A percentile compares a stretch with the other conserved stretches of the same genome.
Conservation (phyloP, 2,888 invertebrate genomes). For the Glaucopsyche alexis region DNA sequence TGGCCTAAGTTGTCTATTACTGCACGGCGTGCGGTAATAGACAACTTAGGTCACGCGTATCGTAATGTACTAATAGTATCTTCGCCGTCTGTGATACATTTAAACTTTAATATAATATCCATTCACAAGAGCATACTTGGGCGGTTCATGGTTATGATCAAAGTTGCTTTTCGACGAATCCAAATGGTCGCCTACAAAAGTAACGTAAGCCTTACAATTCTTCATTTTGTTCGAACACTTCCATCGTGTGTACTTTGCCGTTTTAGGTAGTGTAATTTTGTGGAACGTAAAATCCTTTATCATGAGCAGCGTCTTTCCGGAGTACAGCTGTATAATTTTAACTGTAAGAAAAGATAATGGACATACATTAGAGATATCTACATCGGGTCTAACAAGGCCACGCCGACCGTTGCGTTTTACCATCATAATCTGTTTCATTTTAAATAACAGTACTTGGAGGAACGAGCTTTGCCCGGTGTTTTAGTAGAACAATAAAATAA, state of each 20-base stretch:
- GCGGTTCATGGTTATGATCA: constrained; percentile 36
- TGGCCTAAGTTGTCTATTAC: no score
- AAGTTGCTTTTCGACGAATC: constrained; percentile 15
- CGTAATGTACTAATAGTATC: no score
- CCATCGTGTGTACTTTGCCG: constrained; percentile 34
- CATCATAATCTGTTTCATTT: no score
- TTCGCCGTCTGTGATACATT: no score
- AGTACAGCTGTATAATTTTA: constrained; percentile 35
- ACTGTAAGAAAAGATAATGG: constrained; percentile 30
- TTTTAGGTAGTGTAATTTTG: constrained; percentile 30
- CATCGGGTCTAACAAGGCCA: no score
- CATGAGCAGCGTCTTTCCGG: constrained; percentile 37
- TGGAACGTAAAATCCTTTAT: constrained; percentile 38
- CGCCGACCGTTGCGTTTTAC: no score
- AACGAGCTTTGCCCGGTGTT: no score
- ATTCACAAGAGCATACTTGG: constrained; percentile 34
- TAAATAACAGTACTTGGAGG: no score
- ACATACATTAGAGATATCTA: no score
- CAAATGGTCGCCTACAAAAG: constrained; percentile 33
- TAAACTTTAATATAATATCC: constrained; percentile 33
- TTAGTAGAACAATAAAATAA: no score
- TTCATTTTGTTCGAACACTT: constrained; percentile 38
- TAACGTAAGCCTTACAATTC: constrained; percentile 35
- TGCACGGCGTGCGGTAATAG: no score
- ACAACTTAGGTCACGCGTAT: no score